A percentile compares a stretch with the other conserved stretches of the same genome.
These are phyloP conservation scores for Anoura caudifer DNA, from an alignment of 2,113 vertebrate species.

Conservation along the genomic window DNA sequence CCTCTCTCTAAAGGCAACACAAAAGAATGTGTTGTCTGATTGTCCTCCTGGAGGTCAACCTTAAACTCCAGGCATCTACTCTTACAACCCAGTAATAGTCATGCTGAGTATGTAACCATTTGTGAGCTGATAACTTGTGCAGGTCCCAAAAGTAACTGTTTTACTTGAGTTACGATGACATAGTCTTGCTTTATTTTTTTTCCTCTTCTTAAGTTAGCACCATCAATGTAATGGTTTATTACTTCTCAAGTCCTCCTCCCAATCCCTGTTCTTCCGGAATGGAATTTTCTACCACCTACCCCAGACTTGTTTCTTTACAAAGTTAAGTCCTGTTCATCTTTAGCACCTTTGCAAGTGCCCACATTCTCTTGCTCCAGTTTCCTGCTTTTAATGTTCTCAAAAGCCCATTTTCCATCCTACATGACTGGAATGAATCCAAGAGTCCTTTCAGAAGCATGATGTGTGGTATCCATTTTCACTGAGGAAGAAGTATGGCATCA, in stretches of 20 bases:
- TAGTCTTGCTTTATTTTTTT: neutral
- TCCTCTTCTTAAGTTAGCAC: neutral
- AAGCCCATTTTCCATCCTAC: slow-evolving; percentile 43
- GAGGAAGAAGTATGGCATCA: slow-evolving; percentile 40
- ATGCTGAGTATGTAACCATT: neutral
- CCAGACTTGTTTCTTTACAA: slow-evolving; percentile 5
- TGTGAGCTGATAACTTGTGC: neutral
- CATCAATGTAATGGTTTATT: neutral
- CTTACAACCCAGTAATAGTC: neutral
- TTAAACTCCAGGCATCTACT: neutral
- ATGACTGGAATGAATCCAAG: slow-evolving; percentile 50
- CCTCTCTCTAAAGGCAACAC: slow-evolving; percentile 6
- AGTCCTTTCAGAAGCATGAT: slow-evolving; percentile 44
- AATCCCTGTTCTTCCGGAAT: neutral
- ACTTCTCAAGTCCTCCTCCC: neutral
- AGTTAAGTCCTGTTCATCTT: slow-evolving; percentile 67
- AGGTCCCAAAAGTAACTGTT: neutral
- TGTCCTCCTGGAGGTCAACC: neutral
- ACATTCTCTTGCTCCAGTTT: slow-evolving; percentile 48
- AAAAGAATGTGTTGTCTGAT: slow-evolving; percentile 17
- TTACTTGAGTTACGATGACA: neutral
- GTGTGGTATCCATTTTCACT: slow-evolving; percentile 20
- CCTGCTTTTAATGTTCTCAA: slow-evolving; percentile 67
- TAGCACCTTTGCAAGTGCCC: slow-evolving; percentile 55
- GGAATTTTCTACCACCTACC: slow-evolving; percentile 40